phyloP scores from a whole-genome alignment of 64 coral and sea anemone genomes.

The Montipora capricornis region DNA sequence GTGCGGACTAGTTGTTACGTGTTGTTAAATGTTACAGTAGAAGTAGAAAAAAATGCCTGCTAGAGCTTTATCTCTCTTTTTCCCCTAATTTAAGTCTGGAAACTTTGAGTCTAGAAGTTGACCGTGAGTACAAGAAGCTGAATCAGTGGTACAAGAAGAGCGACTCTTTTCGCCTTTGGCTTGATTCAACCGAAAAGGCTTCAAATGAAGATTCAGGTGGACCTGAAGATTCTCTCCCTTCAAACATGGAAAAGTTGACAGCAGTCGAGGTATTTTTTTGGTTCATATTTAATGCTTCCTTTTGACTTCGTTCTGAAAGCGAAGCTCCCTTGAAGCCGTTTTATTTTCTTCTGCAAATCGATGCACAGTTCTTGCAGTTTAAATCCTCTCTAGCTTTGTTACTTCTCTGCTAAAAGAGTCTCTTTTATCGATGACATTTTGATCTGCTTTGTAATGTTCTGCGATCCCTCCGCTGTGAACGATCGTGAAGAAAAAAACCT shows the following conservation, averaged over 20 bases:
- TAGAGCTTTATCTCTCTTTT: neutral
- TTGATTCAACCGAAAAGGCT: constrained; percentile 5
- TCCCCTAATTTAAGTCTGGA: neutral
- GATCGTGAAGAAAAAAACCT: no score
- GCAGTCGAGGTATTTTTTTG: neutral
- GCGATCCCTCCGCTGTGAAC: no score
- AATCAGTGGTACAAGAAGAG: constrained; percentile 26
- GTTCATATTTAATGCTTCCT: neutral
- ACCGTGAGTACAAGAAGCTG: constrained; percentile 18
- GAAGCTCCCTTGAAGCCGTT: no score
- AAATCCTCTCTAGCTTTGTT: no score
- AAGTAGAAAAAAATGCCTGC: neutral
- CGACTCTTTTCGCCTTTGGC: constrained; percentile 19
- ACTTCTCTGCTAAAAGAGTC: no score
- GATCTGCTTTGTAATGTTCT: no score
- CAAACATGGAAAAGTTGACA: neutral
- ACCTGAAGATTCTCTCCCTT: neutral
- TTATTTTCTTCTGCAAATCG: no score
- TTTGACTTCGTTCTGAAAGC: no score
- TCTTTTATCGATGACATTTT: no score
- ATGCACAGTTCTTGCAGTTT: no score
- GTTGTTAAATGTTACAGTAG: neutral
- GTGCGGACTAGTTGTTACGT: no score
- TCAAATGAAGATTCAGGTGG: neutral
- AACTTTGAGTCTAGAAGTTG: constrained; percentile 1